Evolutionary conservation across 2,888 invertebrate species (phyloP).

Genomic region (Acrobasis consociella): DNA sequence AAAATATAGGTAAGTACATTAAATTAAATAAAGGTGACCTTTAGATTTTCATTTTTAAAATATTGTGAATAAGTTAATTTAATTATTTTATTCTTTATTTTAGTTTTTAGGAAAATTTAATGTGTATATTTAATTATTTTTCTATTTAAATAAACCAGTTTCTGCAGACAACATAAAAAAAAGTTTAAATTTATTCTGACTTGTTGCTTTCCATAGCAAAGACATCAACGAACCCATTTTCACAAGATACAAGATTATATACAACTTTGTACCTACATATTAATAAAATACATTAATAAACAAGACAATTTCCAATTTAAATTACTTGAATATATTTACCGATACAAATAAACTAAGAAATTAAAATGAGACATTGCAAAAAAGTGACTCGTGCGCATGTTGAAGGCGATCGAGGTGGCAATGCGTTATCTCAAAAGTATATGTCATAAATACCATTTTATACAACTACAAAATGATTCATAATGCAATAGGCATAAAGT

Average conservation of each 20-base stretch:
- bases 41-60: too few relatives aligned
- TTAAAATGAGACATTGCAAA: constrained; percentile 64
- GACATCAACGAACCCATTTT: constrained; percentile 10
- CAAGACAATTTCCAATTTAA: background rate
- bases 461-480: constrained; percentile 26
- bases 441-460: constrained; percentile 38
- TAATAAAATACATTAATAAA: background rate
- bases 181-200: too few relatives aligned
- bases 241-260: background rate
- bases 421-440: constrained; percentile 39
- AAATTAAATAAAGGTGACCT: too few relatives aligned
- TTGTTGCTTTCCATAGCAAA: background rate
- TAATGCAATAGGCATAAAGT: constrained; percentile 21
- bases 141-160: too few relatives aligned
- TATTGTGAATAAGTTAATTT: too few relatives aligned
- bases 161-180: too few relatives aligned
- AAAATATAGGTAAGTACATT: too few relatives aligned
- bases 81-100: too few relatives aligned
- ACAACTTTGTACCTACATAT: background rate
- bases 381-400: constrained; percentile 73
- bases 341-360: constrained; percentile 48
- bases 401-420: constrained; percentile 76
- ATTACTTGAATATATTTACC: constrained; percentile 23
- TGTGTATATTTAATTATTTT: too few relatives aligned
- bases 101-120: too few relatives aligned